Percentiles rank a stretch among this genome's conserved stretches.
Evolutionary conservation across 2,113 vertebrate genomes (phyloP).

Genomic region (Daboia siamensis): DNA sequence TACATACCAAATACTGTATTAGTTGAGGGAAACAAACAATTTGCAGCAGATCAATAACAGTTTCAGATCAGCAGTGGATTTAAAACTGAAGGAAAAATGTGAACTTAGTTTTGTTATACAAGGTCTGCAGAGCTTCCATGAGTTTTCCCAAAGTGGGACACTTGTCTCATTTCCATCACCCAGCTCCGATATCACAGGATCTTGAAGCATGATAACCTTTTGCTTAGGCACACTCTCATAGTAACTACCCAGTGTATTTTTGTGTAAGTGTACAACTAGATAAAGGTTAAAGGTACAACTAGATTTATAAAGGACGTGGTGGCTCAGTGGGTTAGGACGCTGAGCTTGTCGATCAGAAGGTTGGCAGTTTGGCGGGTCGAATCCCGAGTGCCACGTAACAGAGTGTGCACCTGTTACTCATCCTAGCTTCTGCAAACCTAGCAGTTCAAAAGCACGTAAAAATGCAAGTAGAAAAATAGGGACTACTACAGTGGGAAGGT

Average conservation of each 20-base stretch:
- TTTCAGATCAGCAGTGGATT: background rate
- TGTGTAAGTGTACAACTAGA: background rate
- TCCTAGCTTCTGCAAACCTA: too few species aligned
- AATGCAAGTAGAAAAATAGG: too few species aligned
- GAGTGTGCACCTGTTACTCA: too few species aligned
- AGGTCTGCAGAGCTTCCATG: background rate
- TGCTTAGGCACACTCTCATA: background rate
- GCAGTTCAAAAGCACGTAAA: too few species aligned
- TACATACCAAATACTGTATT: background rate
- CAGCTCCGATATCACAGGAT: background rate
- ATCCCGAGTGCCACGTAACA: too few species aligned
- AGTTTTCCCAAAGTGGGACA: background rate
- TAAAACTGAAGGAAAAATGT: background rate
- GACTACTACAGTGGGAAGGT: too few species aligned
- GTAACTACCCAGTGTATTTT: background rate
- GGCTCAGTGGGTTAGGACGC: too few species aligned
- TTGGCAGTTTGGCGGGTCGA: too few species aligned
- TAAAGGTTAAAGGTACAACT: background rate
- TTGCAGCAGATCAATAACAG: background rate
- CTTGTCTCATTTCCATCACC: background rate
- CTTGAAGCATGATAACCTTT: background rate
- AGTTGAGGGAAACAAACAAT: background rate
- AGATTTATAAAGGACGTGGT: too few species aligned
- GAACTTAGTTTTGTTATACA: background rate
- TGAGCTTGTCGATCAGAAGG: too few species aligned